Conservation (phyloP, 2,888 invertebrate genomes). For the Petrophora chlorosata region DNA sequence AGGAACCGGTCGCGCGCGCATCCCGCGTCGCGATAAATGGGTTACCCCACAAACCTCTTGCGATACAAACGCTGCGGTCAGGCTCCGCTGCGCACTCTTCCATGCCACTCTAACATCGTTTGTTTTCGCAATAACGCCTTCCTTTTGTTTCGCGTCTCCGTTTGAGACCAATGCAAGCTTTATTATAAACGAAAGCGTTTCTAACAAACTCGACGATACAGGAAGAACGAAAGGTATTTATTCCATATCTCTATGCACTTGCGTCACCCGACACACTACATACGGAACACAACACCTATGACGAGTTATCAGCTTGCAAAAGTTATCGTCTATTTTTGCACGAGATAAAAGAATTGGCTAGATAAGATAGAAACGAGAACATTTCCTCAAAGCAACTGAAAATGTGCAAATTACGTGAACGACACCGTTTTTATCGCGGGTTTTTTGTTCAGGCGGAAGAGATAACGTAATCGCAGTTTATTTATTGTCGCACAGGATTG, state of each 20-base stretch:
- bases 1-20: constrained; percentile 66
- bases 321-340: constrained; percentile 55
- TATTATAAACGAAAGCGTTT: constrained; percentile 16
- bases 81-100: constrained; percentile 33
- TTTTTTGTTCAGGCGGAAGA: constrained; percentile 53
- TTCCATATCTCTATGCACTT: constrained; percentile 33
- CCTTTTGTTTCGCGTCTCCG: constrained; percentile 18
- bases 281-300: constrained; percentile 42
- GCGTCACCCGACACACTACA: constrained; percentile 43
- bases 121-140: constrained; percentile 6
- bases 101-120: constrained; percentile 21
- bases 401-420: constrained; percentile 45
- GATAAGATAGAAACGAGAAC: constrained; percentile 59
- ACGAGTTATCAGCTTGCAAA: constrained; percentile 56
- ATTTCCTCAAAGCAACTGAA: constrained; percentile 73
- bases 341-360: constrained; percentile 59
- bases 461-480: constrained; percentile 48
- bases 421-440: constrained; percentile 43
- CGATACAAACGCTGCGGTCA: constrained; percentile 59
- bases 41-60: constrained; percentile 83
- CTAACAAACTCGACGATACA: constrained; percentile 19
- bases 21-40: constrained; percentile 73
- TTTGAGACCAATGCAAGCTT: constrained; percentile 10
- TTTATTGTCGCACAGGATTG: constrained; percentile 35
- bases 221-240: constrained; percentile 33